Conservation (phyloP, 2,888 invertebrate genomes). For the Drepana falcataria region DNA sequence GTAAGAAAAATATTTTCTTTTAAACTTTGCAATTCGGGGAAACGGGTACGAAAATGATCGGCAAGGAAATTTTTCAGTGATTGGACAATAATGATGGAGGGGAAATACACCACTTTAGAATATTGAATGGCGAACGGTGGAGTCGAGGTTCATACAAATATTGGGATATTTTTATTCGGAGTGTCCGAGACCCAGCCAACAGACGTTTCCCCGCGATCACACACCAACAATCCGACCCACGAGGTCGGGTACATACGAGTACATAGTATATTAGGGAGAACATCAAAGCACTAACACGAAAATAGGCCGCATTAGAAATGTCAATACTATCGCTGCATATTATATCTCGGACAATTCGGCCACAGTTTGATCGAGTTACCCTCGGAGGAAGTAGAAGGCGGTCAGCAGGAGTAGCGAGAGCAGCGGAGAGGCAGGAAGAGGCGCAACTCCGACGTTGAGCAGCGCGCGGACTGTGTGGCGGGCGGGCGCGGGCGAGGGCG, state of each 20-base stretch:
- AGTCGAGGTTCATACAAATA: too few species aligned
- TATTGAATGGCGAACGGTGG: neutral
- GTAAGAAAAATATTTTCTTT: neutral
- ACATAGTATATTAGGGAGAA: neutral
- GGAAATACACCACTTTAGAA: neutral
- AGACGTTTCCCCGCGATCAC: too few species aligned
- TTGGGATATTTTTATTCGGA: too few species aligned
- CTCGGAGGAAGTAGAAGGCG: too few species aligned
- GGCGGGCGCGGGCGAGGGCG: slow-evolving; percentile 55
- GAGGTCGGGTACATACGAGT: too few species aligned
- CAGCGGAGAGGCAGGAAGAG: slow-evolving; percentile 1
- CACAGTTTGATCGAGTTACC: too few species aligned
- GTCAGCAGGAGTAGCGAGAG: slow-evolving; percentile 6
- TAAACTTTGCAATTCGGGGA: neutral
- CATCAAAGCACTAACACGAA: neutral
- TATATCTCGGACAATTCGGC: too few species aligned
- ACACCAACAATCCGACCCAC: too few species aligned
- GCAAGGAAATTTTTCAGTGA: neutral
- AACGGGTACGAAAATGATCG: neutral
- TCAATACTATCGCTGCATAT: neutral
- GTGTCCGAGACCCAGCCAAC: too few species aligned
- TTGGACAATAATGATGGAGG: neutral
- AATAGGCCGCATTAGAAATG: neutral
- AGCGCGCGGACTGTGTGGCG: slow-evolving; percentile 53
- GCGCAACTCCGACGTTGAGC: slow-evolving; percentile 22